phyloP scores from a whole-genome alignment of 2,797 vertebrate genomes.

The Enoplosus armatus region DNA sequence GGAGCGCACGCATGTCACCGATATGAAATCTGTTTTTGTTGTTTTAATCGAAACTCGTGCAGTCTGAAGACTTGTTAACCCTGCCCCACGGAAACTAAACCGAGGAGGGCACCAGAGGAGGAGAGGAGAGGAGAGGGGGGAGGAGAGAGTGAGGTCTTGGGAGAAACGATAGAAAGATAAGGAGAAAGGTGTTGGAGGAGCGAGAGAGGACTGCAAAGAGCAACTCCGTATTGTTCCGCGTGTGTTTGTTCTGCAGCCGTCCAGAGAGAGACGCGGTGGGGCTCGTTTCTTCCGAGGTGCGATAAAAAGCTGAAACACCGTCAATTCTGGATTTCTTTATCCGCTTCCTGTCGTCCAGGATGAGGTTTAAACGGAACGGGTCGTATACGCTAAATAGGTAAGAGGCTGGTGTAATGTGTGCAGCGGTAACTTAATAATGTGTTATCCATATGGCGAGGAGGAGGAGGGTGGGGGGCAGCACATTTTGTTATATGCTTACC shows the following conservation, averaged over 20 bases:
- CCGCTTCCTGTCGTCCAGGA: constrained; percentile 86
- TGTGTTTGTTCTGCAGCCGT: constrained; percentile 57
- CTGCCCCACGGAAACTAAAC: constrained; percentile 76
- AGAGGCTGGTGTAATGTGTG: constrained; percentile 60
- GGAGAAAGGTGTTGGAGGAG: constrained; percentile 51
- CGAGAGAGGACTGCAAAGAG: constrained; percentile 48
- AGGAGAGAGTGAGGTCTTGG: constrained; percentile 61
- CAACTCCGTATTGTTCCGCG: constrained; percentile 64
- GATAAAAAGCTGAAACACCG: constrained; percentile 65
- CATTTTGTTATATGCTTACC: constrained; percentile 4
- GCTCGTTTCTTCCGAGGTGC: constrained; percentile 54
- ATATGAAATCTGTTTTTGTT: background rate
- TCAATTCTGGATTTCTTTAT: constrained; percentile 88
- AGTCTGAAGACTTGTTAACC: constrained; percentile 63
- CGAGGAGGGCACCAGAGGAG: constrained; percentile 24
- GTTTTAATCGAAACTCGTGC: constrained; percentile 37
- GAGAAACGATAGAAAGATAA: constrained; percentile 29
- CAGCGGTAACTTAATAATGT: constrained; percentile 33
- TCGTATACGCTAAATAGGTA: constrained; percentile 91
- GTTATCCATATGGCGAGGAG: constrained; percentile 8
- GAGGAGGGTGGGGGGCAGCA: background rate
- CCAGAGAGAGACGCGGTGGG: constrained; percentile 25
- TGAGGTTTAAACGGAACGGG: constrained; percentile 90
- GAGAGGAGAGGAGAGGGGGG: constrained; percentile 27
- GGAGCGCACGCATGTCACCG: constrained; percentile 14